Conservation (phyloP, 2,797 vertebrate genomes). For the Sardinella longiceps region DNA sequence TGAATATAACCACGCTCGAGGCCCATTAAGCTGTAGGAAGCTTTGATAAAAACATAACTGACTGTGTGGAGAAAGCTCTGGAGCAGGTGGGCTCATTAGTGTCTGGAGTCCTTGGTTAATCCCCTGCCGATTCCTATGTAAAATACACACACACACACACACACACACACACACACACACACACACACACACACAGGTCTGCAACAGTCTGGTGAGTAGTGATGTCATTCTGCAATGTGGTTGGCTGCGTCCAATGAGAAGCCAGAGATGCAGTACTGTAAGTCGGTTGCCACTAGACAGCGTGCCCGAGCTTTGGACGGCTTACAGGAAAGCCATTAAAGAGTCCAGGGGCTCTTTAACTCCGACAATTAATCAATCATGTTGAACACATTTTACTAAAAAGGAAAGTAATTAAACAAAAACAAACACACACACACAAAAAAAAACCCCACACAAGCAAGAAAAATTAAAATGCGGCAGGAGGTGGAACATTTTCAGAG, state of each 20-base stretch:
- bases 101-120: background rate
- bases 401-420: conserved; percentile 31
- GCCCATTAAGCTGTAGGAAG: background rate
- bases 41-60: background rate
- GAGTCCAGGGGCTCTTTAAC: conserved; percentile 45
- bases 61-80: background rate
- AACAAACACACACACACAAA: conserved; percentile 43
- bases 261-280: background rate
- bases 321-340: conserved; percentile 57
- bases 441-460: background rate
- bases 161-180: conserved; percentile 4
- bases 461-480: conserved; percentile 12
- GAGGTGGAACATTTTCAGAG: background rate
- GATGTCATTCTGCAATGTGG: background rate
- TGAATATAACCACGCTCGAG: background rate
- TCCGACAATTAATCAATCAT: conserved; percentile 53
- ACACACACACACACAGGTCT: background rate
- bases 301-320: conserved; percentile 40
- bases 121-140: background rate
- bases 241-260: background rate
- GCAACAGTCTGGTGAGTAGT: background rate
- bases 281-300: background rate
- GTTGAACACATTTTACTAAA: background rate
- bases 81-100: background rate
- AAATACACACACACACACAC: background rate